These are phyloP conservation scores for Sebastes minor DNA, from an alignment of 2,797 vertebrate genomes.

Conservation along the genomic window DNA sequence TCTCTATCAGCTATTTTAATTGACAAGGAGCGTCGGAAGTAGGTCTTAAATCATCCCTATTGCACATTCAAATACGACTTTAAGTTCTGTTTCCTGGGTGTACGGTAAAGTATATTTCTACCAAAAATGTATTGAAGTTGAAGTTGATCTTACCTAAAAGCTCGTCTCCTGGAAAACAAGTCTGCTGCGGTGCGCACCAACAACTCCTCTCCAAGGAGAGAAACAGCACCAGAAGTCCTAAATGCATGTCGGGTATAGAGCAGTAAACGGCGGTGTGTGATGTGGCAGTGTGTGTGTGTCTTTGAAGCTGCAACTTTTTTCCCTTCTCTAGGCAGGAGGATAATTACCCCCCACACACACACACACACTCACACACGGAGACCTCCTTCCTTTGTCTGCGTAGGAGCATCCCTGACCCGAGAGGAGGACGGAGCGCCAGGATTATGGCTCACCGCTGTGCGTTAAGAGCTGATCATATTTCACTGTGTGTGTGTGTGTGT, in stretches of 20 bases:
- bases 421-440: conserved; percentile 11
- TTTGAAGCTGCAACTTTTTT: conserved; percentile 2
- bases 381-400: conserved; percentile 66
- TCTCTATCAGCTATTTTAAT: background rate
- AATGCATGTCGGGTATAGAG: conserved; percentile 61
- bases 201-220: conserved; percentile 61
- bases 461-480: conserved; percentile 64
- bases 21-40: background rate
- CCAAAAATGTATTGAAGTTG: background rate
- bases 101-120: background rate
- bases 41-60: background rate
- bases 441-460: conserved; percentile 16
- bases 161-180: conserved; percentile 78
- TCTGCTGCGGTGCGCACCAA: conserved; percentile 73
- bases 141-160: conserved; percentile 82
- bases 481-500: conserved; percentile 35
- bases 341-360: conserved; percentile 60
- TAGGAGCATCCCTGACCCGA: conserved; percentile 67
- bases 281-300: conserved; percentile 70
- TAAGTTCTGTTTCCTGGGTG: background rate
- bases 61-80: too few species aligned
- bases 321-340: conserved; percentile 18
- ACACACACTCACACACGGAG: conserved; percentile 21
- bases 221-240: conserved; percentile 63
- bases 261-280: conserved; percentile 56